Evolutionary conservation across 2,888 invertebrate genomes (phyloP), one percentile per base, ranked within the genome.

Genomic region (Pseudococcus jackbeardsleyi): DNA sequence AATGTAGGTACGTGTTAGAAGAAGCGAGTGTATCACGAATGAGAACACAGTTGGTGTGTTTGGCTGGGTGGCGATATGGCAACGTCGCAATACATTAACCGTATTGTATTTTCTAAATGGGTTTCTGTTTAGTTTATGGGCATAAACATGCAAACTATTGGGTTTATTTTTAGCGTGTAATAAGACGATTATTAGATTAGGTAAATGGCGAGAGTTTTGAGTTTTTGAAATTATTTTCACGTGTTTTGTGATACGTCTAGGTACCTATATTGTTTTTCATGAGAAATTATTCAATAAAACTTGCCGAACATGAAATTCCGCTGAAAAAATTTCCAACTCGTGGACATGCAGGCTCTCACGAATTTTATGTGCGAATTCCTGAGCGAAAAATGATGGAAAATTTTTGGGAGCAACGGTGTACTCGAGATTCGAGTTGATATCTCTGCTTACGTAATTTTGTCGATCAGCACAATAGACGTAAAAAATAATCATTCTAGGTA

Each of bases 71-170:
- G 19, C 46, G 5, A 12, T 46, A 1, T 82, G 79, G 79, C 79
- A 82, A 82, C 79, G 46, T 82, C 46, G 79, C 79, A 82, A 82
- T 72, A 72, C 72, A 72, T 72, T 72, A 72, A 72, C 17, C 72
- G 33, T 72, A 72, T 26, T 72, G 33, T 72, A 33, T 72, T 72
- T 72, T 33, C 72, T 6, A 72, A 72, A 72, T 72, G 72, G 33
- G 72, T 72, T 72, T 72, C 33, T 72, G 72, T 72, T 72, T 72
- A 72, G 33, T 72, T 72, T 72, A 72, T 72, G 72, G 33, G 15
- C 33, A 17, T 33, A 72, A 72, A 72, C 72, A 33, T 72, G 26
- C 72, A 72, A 72, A 33, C 33, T 72, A 72, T 72, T 72, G 15
- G 17, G 72, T 72, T 72, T 72, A 72, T 72, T 72, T 72, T 72